Base-by-base conservation (phyloP, 1,140 invertebrate genomes). In the Xylocopa sonorina region DNA sequence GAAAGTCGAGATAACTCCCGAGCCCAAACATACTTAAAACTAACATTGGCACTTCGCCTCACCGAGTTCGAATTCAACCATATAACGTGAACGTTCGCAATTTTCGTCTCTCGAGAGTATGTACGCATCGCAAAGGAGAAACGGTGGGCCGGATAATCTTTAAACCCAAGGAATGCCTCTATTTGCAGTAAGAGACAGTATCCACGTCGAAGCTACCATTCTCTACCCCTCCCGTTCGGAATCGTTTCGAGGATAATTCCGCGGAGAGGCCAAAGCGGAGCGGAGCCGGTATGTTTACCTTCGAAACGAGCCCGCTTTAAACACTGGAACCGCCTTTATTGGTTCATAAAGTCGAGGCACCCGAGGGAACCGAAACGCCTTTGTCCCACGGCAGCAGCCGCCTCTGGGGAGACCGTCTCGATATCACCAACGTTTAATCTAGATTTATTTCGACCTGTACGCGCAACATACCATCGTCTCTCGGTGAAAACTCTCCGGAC, bases 341-440 rank as follows among this genome's bases (percentile, higher is more conserved):
- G 24, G 51, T 43, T 71, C 51, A 57, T 71, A 57, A 71, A 57
- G 38, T 43, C 24, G 10, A n/a, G 48, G 5, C 24, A 53, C 7
- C 32, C 53, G 24, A 38, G 21, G 14, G n/a, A 29, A 21, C 18
- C 27, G 27, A 57, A 57, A 71, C n/a, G 21, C 7, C 29, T 73
- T 34, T 27, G 27, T 72, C n/a, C 27, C 34, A 10, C 32, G 43
- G 43, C 18, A 27, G 24, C 38, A 64, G 34, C 43, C 32, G 29
- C 34, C 24, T n/a, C 48, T 48, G 32, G 16, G 24, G 24, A 24
- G 51, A 32, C 29, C 43, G 24, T 18, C 24, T 21, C 29, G 27
- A 71, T 50, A 71, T 78, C 43, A 41, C n/a, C 41, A 12, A 41
- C 53, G 29, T 57, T 66, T 68, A 77, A 68, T 77, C 43, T 67